Evolutionary conservation across 2,888 invertebrate species (phyloP).

Genomic region (Stomorhina lunata): DNA sequence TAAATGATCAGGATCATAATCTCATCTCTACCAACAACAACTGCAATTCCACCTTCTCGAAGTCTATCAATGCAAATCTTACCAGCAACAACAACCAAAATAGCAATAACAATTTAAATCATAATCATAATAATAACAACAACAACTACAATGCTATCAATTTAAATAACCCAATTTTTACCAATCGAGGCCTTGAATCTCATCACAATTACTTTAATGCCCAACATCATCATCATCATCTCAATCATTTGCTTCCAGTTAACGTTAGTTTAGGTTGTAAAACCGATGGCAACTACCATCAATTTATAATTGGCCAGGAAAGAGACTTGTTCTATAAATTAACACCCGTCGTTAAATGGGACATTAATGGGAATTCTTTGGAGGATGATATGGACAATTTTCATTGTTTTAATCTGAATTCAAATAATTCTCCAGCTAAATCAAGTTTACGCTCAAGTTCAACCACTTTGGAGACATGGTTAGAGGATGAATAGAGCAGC

Average conservation of each 20-base stretch:
- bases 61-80: too few species aligned
- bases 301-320: conserved; percentile 75
- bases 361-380: conserved; percentile 77
- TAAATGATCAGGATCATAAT: conserved; percentile 54
- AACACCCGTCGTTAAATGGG: conserved; percentile 76
- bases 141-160: conserved; percentile 49
- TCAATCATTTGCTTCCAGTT: conserved; percentile 68
- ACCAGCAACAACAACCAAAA: conserved; percentile 7
- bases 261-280: conserved; percentile 76
- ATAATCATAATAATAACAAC: conserved; percentile 41
- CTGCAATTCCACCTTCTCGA: conserved; percentile 14
- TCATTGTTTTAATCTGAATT: conserved; percentile 70
- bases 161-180: conserved; percentile 42
- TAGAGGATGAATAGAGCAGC: conserved; percentile 75
- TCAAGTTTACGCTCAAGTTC: conserved; percentile 78
- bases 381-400: conserved; percentile 72
- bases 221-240: conserved; percentile 54
- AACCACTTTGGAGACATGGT: conserved; percentile 79
- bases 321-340: conserved; percentile 68
- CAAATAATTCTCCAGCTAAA: conserved; percentile 71
- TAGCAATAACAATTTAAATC: conserved; percentile 22
- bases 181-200: conserved; percentile 60
- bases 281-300: conserved; percentile 74
- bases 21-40: conserved; percentile 60
- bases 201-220: conserved; percentile 50